Evolutionary conservation across 2,113 vertebrate species (phyloP).

Genomic region (Pithys albifrons): DNA sequence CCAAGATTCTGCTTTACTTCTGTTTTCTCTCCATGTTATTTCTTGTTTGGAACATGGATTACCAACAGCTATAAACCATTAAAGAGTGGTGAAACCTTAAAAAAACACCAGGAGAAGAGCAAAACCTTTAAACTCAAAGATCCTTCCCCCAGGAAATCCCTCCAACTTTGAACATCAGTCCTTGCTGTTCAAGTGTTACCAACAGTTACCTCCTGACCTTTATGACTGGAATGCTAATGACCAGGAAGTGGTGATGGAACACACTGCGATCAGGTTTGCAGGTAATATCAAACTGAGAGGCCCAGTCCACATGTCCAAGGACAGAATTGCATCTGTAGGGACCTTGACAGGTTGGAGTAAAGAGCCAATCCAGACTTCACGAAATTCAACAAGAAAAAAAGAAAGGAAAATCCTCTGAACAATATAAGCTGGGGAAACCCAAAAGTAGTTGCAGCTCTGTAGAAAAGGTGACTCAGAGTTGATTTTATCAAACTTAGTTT

Average conservation of each 20-base stretch:
- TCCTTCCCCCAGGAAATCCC: background rate
- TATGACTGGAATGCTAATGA: background rate
- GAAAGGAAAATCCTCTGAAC: background rate
- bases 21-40: background rate
- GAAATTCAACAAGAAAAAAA: background rate
- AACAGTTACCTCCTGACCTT: background rate
- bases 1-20: background rate
- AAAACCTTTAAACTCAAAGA: background rate
- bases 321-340: background rate
- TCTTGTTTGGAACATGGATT: background rate
- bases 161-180: background rate
- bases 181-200: background rate
- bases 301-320: background rate
- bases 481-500: background rate
- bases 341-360: background rate
- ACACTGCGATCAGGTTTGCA: background rate
- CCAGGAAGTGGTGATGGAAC: background rate
- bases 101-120: background rate
- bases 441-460: background rate
- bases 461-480: background rate
- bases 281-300: background rate
- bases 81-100: background rate
- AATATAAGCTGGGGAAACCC: background rate
- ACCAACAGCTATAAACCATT: background rate
- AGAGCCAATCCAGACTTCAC: background rate